phyloP scores from a whole-genome alignment of 2,797 vertebrate species.

The Epinephelus coioides region DNA sequence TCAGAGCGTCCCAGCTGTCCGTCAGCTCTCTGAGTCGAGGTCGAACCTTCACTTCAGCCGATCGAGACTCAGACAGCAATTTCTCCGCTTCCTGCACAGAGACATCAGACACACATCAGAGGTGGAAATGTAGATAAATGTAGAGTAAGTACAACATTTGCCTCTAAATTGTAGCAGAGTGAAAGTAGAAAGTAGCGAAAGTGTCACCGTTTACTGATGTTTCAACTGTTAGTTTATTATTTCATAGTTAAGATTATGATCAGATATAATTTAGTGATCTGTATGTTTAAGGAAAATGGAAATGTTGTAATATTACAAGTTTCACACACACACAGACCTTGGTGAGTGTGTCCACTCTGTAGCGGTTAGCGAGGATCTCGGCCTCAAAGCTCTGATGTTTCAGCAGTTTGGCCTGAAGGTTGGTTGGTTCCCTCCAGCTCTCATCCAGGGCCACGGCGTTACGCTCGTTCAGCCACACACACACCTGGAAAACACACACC shows the following conservation, averaged over 20 bases:
- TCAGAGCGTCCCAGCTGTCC: slow-evolving; percentile 88
- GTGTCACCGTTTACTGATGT: too few relatives aligned
- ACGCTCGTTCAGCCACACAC: slow-evolving; percentile 90
- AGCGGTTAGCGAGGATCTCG: slow-evolving; percentile 87
- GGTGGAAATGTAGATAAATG: too few relatives aligned
- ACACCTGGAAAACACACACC: slow-evolving; percentile 57
- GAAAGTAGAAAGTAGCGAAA: too few relatives aligned
- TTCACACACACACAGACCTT: slow-evolving; percentile 72
- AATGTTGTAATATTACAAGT: too few relatives aligned
- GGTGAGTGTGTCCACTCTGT: slow-evolving; percentile 81
- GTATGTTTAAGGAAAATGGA: too few relatives aligned
- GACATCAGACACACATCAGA: background rate
- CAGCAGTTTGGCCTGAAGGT: slow-evolving; percentile 88
- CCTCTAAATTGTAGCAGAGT: too few relatives aligned
- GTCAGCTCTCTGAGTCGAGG: slow-evolving; percentile 86
- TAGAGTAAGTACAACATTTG: too few relatives aligned
- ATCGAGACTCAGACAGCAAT: slow-evolving; percentile 81
- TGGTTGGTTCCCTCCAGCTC: slow-evolving; percentile 88
- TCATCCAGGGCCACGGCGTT: slow-evolving; percentile 89
- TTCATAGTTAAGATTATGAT: too few relatives aligned
- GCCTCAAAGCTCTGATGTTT: slow-evolving; percentile 91
- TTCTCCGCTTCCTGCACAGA: slow-evolving; percentile 87
- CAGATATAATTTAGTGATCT: too few relatives aligned
- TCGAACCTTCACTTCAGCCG: slow-evolving; percentile 82
- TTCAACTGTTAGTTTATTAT: too few relatives aligned